Conservation (phyloP, 2,113 vertebrate genomes). For the Stictonetta naevosa region DNA sequence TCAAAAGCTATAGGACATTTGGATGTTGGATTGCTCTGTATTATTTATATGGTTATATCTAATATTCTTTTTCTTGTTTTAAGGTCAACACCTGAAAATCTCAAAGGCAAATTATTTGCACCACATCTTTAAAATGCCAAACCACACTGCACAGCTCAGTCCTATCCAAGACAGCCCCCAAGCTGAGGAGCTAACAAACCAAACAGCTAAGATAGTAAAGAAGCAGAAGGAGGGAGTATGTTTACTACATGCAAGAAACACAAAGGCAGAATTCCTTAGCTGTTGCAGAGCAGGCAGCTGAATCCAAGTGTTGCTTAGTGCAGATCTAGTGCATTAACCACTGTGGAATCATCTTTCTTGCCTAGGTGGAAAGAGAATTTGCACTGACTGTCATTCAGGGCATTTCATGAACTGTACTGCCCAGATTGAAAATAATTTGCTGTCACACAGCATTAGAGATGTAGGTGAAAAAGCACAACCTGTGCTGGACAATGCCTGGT, state of each 20-base stretch:
- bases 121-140: background rate
- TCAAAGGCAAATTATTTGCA: background rate
- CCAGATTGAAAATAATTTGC: background rate
- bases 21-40: background rate
- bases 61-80: background rate
- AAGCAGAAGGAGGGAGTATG: background rate
- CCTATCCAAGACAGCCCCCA: background rate
- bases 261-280: background rate
- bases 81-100: background rate
- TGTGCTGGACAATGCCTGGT: background rate
- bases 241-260: background rate
- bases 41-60: background rate
- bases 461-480: background rate
- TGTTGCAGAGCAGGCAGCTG: background rate
- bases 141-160: background rate
- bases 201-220: background rate
- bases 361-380: background rate
- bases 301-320: background rate
- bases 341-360: background rate
- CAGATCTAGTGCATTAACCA: background rate
- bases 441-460: background rate
- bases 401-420: background rate
- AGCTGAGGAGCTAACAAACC: background rate
- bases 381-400: background rate
- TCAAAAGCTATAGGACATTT: background rate